A percentile compares a stretch with the other conserved stretches of the same genome.
Conservation (phyloP, 2,888 invertebrate genomes). For the Kryphioiulus occultus region DNA sequence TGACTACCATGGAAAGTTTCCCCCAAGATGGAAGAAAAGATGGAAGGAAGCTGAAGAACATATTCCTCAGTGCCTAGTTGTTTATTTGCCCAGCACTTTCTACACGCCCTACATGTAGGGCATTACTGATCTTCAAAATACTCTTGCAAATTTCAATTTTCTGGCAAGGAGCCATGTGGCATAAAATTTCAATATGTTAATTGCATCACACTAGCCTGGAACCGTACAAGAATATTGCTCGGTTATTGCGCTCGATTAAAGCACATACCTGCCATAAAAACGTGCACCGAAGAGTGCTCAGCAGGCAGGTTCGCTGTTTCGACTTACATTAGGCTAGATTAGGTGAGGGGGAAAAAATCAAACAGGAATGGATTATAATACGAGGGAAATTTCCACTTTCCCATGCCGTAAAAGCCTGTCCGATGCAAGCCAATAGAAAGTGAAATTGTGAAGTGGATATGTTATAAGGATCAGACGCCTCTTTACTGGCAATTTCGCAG, state of each 20-base stretch:
- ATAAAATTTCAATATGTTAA: not conserved
- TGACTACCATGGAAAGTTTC: too few species aligned
- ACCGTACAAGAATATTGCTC: not conserved
- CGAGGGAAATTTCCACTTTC: conserved; percentile 3
- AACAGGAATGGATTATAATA: not conserved
- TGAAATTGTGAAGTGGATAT: not conserved
- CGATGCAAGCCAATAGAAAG: not conserved
- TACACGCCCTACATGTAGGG: too few species aligned
- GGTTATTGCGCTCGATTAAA: not conserved
- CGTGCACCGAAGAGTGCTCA: not conserved
- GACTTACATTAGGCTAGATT: not conserved
- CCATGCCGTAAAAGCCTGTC: not conserved
- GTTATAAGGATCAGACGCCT: not conserved
- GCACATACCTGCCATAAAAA: conserved; percentile 11
- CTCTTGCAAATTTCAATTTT: not conserved
- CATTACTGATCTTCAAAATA: too few species aligned
- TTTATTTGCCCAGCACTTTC: too few species aligned
- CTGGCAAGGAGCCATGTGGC: not conserved
- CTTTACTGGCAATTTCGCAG: not conserved
- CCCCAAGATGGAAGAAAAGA: too few species aligned
- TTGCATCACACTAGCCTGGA: not conserved
- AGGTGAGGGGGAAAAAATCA: not conserved
- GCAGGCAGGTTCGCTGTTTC: not conserved
- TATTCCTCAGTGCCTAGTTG: too few species aligned
- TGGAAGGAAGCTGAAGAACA: too few species aligned